A percentile compares a stretch with the other conserved stretches of the same genome.
These are phyloP conservation scores for Seriola rivoliana DNA, from an alignment of 2,113 vertebrate genomes.

Conservation along the genomic window DNA sequence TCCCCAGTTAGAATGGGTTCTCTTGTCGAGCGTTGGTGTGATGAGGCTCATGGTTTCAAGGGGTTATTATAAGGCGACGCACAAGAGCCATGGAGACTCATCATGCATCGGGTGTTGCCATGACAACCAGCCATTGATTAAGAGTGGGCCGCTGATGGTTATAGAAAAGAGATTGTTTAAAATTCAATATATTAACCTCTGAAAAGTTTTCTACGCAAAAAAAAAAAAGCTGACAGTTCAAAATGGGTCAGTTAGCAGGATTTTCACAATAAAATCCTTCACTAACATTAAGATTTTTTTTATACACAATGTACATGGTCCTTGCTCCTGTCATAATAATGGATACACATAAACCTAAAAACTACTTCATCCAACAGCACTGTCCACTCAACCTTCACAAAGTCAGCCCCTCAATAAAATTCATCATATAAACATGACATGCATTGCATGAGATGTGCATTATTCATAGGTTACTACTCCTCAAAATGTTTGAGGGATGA, in stretches of 20 bases:
- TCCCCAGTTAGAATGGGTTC: constrained; percentile 26
- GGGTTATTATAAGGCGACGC: constrained; percentile 21
- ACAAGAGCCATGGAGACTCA: background rate
- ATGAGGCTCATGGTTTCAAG: constrained; percentile 8
- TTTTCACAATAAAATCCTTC: background rate
- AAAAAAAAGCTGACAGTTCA: background rate
- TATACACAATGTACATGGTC: background rate
- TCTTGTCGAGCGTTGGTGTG: background rate
- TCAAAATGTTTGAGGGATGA: background rate
- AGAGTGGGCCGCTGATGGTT: constrained; percentile 13
- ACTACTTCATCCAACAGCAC: background rate
- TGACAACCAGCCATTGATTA: constrained; percentile 38
- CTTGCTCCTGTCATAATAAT: background rate
- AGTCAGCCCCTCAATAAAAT: background rate
- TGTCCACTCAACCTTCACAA: background rate
- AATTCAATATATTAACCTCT: background rate
- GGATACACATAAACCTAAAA: background rate
- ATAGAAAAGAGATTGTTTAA: background rate
- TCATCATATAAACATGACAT: too few relatives aligned
- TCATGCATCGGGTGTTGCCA: constrained; percentile 19
- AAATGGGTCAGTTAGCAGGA: background rate
- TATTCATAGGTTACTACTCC: background rate
- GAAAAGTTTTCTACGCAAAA: background rate
- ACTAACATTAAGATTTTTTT: background rate
- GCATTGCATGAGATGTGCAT: background rate